phyloP scores from a whole-genome alignment of 2,797 vertebrate genomes.

The Trichosurus vulpecula region DNA sequence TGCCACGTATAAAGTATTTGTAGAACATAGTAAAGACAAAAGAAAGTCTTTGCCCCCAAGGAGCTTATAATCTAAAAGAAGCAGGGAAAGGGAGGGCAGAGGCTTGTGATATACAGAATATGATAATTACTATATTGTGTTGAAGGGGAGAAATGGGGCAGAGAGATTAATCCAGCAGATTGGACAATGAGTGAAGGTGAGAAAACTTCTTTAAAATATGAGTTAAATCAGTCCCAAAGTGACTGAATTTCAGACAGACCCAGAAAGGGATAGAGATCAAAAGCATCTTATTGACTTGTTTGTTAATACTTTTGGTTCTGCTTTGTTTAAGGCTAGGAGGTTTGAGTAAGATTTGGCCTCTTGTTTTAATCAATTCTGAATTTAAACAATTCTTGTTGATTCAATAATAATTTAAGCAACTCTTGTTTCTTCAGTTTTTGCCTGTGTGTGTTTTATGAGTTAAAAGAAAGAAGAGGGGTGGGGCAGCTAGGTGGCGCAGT shows the following conservation, averaged over 20 bases:
- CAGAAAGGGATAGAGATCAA: background rate
- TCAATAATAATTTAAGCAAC: background rate
- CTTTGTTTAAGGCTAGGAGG: background rate
- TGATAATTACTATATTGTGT: fast-evolving
- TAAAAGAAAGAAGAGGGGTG: background rate
- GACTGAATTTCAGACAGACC: background rate
- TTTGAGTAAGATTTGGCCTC: background rate
- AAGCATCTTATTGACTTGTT: background rate
- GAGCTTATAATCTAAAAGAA: background rate
- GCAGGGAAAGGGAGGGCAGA: fast-evolving
- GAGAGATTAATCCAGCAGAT: too few relatives aligned
- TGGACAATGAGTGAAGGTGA: background rate
- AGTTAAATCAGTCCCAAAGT: background rate
- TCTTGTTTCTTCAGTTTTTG: background rate
- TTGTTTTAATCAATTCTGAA: background rate
- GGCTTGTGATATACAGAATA: background rate
- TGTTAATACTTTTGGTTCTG: background rate
- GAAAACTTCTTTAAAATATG: background rate
- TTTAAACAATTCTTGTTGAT: background rate
- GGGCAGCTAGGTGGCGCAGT: too few relatives aligned
- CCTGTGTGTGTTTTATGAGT: background rate
- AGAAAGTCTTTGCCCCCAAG: background rate
- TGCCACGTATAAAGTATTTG: background rate
- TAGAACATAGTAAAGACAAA: background rate
- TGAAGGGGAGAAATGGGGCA: too few relatives aligned